Evolutionary conservation across 2,113 vertebrate species (phyloP).

Genomic region (Sorex fumeus): DNA sequence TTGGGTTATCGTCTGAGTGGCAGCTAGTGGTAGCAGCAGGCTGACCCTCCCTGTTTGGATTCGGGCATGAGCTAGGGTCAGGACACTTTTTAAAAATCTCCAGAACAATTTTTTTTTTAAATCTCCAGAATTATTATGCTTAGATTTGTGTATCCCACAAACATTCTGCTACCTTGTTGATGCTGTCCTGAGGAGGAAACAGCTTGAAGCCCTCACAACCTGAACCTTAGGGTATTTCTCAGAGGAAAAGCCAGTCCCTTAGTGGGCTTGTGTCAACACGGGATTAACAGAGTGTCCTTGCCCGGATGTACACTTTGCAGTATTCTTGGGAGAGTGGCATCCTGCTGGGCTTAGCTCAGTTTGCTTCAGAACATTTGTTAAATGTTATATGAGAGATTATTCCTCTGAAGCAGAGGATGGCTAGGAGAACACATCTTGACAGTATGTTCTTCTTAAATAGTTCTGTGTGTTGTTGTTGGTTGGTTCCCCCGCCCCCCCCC

Average conservation of each 20-base stretch:
- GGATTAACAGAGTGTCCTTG: not conserved
- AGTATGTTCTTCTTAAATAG: not conserved
- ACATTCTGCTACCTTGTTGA: constrained; percentile 20
- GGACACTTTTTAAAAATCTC: constrained; percentile 11
- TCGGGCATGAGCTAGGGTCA: not conserved
- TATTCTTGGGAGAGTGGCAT: not conserved
- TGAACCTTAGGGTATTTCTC: not conserved
- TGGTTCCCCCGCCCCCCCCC: not conserved
- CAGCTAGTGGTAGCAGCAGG: constrained; percentile 35
- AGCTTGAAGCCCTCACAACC: constrained; percentile 22
- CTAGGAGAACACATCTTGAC: not conserved
- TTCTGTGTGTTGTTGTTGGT: not conserved
- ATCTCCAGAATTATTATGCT: accelerated
- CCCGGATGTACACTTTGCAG: no score
- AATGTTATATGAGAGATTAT: no score
- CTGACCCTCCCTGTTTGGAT: constrained; percentile 21
- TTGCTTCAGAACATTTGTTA: not conserved
- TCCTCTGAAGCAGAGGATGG: constrained; percentile 6
- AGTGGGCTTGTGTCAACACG: not conserved
- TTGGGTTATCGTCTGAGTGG: constrained; percentile 15
- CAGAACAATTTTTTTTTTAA: accelerated
- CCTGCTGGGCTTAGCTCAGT: not conserved
- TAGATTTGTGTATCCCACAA: not conserved
- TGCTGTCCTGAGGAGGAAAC: not conserved
- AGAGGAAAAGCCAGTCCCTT: not conserved